Base-by-base conservation (phyloP, 2,797 vertebrate species). In the Esox masquinongy region DNA sequence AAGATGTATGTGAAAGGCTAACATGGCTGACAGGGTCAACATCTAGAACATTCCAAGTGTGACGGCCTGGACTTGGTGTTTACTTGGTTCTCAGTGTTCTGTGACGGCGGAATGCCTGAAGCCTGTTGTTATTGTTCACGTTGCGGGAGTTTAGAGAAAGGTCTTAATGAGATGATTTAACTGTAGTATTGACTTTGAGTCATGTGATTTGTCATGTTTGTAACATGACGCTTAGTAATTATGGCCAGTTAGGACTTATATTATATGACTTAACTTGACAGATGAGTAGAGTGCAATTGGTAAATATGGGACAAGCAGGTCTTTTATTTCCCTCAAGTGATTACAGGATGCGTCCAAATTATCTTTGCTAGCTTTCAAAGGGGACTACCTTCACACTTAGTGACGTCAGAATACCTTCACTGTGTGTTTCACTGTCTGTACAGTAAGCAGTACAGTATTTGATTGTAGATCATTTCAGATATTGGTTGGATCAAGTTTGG, bases 21-120 rank as follows among this genome's bases (percentile, higher is more conserved):
- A 31, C 61, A 67, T 9, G 36, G 43, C 17, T 26, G 43, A 68
- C 49, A 56, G 6, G 12, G 50, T 17, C 15, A 43, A 3, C 31
- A 49, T 78, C 66, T 80, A 36, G 19, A 77, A 89, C 89, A 88
- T 93, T 91, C 89, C 90, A 74, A 26, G 56, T 43, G 76, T 73
- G 82, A 43, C 50, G 39, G 49, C 61, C 71, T 39, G 19, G 29
- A 3, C 63, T 77, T 49, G n/a, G 63, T 19, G 31, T 63, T 39
- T 70, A 56, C 24, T 74, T 5, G 1, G 43, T 19, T 76, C 43
- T 47, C 43, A 47, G 70, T 59, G 26, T 75, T 22, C 47, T 75
- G 56, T 68, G 79, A 53, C 64, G 15, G 72, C 61, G n/a, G 69
- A 47, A 47, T 24, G 70, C 59, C 79, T 59, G 50, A 77, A 74